These are phyloP conservation scores for Lamellibrachia luymesi DNA, from an alignment of 1,140 invertebrate species.

Conservation along the genomic window DNA sequence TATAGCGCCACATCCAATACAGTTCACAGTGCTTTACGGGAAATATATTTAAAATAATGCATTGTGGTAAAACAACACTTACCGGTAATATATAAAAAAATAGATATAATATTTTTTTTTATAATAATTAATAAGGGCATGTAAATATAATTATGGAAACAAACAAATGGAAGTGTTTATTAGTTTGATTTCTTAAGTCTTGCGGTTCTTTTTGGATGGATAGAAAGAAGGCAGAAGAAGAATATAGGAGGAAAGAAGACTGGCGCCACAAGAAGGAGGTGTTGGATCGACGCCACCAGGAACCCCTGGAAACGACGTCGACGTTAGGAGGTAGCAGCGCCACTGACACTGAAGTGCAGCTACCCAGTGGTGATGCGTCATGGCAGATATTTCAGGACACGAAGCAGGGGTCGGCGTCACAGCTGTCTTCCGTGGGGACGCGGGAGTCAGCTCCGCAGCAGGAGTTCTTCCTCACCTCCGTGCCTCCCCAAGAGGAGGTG, in stretches of 20 bases:
- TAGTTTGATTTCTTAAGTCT: background rate
- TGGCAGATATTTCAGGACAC: background rate
- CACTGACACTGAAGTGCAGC: background rate
- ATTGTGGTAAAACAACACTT: no score
- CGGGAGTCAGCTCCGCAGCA: background rate
- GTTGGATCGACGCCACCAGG: slow-evolving; percentile 29
- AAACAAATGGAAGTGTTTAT: background rate
- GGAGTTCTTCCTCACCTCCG: background rate
- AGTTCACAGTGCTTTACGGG: no score
- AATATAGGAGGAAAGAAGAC: slow-evolving; percentile 44
- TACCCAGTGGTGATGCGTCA: background rate
- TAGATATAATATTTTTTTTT: no score
- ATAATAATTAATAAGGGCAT: background rate
- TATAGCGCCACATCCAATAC: no score
- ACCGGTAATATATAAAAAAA: no score
- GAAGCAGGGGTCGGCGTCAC: background rate
- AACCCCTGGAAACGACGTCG: background rate
- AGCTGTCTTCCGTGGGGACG: background rate
- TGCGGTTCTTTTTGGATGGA: background rate
- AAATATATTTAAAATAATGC: no score
- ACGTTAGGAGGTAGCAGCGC: background rate
- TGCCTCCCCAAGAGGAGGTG: background rate
- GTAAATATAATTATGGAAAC: background rate
- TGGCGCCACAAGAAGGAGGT: slow-evolving; percentile 40
- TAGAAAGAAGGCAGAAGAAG: slow-evolving; percentile 48